phyloP scores from a whole-genome alignment of 2,797 vertebrate species.

The Tragelaphus eurycerus region DNA sequence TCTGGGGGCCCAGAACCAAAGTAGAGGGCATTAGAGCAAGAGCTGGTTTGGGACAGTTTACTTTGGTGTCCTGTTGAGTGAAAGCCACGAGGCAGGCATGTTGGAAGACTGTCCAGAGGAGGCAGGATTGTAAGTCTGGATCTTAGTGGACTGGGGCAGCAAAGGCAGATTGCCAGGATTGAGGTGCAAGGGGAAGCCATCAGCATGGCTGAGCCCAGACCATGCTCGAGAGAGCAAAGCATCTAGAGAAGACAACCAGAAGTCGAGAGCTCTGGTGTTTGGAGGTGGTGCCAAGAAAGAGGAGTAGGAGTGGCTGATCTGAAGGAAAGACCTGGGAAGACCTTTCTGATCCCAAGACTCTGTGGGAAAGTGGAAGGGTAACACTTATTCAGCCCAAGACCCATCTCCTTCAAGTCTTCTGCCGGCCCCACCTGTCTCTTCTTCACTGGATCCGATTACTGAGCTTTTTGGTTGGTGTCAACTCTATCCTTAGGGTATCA shows the following conservation, averaged over 20 bases:
- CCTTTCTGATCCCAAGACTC: background rate
- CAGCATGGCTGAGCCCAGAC: fast-evolving
- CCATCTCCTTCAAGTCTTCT: background rate
- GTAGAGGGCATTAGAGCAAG: fast-evolving
- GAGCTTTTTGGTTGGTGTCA: background rate
- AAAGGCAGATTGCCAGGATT: background rate
- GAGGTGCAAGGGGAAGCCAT: background rate
- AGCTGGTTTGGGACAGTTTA: background rate
- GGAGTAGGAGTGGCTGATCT: background rate
- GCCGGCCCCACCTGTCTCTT: fast-evolving
- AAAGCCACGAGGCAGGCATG: no score
- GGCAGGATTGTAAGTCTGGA: background rate
- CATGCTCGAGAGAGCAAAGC: background rate
- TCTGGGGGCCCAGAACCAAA: background rate
- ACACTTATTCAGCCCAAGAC: no score
- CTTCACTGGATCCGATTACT: no score
- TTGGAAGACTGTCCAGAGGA: background rate
- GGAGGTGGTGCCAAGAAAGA: background rate
- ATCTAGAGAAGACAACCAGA: background rate
- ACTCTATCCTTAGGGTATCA: background rate
- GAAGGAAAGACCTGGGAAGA: background rate
- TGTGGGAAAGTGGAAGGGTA: background rate
- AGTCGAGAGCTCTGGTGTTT: background rate
- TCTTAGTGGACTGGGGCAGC: background rate
- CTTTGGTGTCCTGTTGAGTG: fast-evolving